Evolutionary conservation across 35 echinoderm and acorn worm genomes (phyloP).

Genomic region (Acanthaster planci): DNA sequence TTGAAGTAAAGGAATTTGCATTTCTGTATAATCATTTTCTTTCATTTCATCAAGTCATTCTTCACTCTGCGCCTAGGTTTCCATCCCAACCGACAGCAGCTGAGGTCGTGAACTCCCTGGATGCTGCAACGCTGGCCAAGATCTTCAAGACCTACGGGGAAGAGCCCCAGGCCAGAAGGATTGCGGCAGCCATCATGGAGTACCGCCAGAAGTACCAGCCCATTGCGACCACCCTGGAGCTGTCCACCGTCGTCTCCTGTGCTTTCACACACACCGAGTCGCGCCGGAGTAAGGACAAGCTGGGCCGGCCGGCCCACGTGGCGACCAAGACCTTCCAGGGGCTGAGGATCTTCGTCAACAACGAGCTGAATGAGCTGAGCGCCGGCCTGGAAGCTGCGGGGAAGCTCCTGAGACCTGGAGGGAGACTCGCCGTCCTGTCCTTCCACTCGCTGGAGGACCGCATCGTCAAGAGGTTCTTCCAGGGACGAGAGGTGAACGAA

Average conservation of each 20-base stretch:
- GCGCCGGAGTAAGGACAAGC: conserved; percentile 42
- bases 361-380: conserved; percentile 82
- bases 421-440: conserved; percentile 71
- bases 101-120: conserved; percentile 86
- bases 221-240: conserved; percentile 71
- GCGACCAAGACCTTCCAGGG: conserved; percentile 93
- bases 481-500: conserved; percentile 75
- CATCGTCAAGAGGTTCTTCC: conserved; percentile 79
- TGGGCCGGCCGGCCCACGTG: conserved; percentile 61
- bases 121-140: conserved; percentile 51
- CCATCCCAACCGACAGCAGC: conserved; percentile 79
- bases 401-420: conserved; percentile 61
- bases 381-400: conserved; percentile 44
- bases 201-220: conserved; percentile 78
- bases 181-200: conserved; percentile 71
- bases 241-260: conserved; percentile 68
- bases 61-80: conserved; percentile 45
- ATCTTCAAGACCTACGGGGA: conserved; percentile 83
- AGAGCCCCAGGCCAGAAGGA: conserved; percentile 74
- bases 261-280: conserved; percentile 73
- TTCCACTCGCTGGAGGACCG: conserved; percentile 96
- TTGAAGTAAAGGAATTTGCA: no score
- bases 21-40: no score
- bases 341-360: conserved; percentile 92
- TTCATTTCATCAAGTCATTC: background rate